Conservation (phyloP, 2,888 invertebrate species). For the Bombylius major region DNA sequence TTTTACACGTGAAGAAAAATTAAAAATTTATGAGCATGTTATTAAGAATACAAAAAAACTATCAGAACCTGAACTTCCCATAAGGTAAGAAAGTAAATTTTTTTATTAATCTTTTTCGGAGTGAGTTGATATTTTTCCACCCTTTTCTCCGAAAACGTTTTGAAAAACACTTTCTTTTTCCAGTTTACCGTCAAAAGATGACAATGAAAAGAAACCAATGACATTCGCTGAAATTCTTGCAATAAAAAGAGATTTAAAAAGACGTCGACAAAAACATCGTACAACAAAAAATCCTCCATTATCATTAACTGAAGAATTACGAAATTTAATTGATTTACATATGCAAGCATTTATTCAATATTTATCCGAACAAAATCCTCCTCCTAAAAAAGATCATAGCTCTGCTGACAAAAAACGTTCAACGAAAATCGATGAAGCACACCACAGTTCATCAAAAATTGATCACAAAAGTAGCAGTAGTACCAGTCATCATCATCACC, state of each 20-base stretch:
- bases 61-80: constrained; percentile 17
- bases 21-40: constrained; percentile 26
- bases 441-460: no score
- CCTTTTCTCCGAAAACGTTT: background rate
- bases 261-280: constrained; percentile 25
- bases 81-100: constrained; percentile 17
- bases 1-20: constrained; percentile 22
- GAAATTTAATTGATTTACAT: constrained; percentile 28
- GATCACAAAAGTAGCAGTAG: no score
- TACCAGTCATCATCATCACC: background rate
- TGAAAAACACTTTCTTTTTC: background rate
- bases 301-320: constrained; percentile 29
- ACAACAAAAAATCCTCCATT: constrained; percentile 22
- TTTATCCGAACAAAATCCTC: constrained; percentile 1
- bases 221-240: constrained; percentile 29
- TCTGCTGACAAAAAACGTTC: background rate
- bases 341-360: constrained; percentile 29
- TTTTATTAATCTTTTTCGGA: background rate
- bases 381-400: background rate
- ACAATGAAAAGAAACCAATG: constrained; percentile 11
- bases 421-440: no score
- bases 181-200: background rate
- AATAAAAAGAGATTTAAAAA: constrained; percentile 23
- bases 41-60: constrained; percentile 19
- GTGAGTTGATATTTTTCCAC: background rate